phyloP scores from a whole-genome alignment of 2,888 invertebrate genomes.

The Megaustenia siamemsis region DNA sequence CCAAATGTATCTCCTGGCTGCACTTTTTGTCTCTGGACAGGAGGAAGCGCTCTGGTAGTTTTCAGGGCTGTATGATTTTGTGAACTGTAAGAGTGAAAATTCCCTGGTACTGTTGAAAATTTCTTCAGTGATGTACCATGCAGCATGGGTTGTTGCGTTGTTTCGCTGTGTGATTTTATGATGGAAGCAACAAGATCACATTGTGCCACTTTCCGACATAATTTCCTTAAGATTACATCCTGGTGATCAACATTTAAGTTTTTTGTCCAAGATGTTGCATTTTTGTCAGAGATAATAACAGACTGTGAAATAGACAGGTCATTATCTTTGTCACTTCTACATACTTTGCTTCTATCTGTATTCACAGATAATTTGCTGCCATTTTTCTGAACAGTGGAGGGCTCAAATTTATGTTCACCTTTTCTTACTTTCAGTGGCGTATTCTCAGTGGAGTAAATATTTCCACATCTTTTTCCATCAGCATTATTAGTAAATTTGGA shows the following conservation, averaged over 20 bases:
- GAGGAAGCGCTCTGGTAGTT: neutral
- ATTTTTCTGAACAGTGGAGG: neutral
- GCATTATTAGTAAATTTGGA: too few species aligned
- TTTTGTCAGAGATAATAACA: neutral
- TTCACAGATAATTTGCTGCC: too few species aligned
- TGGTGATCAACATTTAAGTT: neutral
- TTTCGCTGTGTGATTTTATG: neutral
- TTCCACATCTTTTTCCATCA: too few species aligned
- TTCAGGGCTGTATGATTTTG: neutral
- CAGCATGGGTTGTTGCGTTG: neutral
- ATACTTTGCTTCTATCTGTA: too few species aligned
- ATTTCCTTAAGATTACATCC: neutral
- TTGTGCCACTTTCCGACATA: neutral
- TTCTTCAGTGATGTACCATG: neutral
- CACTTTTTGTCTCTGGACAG: neutral
- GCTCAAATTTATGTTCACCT: neutral
- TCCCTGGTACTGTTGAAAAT: neutral
- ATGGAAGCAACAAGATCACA: neutral
- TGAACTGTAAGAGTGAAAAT: neutral
- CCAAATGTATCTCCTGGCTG: neutral
- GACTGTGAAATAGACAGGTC: neutral
- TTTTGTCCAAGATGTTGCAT: neutral
- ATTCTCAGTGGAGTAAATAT: too few species aligned
- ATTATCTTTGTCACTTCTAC: neutral
- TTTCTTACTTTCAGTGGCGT: conserved; percentile 5